Evolutionary conservation across 2,797 vertebrate species (phyloP).

Genomic region (Silurus lanzhouensis): DNA sequence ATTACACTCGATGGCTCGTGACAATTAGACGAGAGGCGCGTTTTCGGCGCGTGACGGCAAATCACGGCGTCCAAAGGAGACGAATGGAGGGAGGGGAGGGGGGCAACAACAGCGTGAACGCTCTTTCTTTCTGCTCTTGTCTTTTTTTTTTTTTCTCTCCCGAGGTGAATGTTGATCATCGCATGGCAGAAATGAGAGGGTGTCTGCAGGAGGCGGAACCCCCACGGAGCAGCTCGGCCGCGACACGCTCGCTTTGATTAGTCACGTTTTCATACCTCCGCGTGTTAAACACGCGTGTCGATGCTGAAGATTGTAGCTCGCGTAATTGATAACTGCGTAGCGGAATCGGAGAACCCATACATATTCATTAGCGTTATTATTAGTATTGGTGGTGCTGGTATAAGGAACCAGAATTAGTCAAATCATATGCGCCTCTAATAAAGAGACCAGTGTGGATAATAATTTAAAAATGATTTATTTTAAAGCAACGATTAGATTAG

Average conservation of each 20-base stretch:
- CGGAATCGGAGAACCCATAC: too few relatives aligned
- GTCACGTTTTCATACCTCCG: neutral
- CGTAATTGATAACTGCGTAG: too few relatives aligned
- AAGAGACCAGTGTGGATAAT: too few relatives aligned
- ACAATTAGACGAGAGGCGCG: conserved; percentile 19
- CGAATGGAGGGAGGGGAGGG: conserved; percentile 8
- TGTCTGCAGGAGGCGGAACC: neutral
- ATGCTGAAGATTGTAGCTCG: neutral
- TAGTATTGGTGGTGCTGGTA: too few relatives aligned
- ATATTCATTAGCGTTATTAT: too few relatives aligned
- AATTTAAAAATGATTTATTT: too few relatives aligned
- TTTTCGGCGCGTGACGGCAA: conserved; percentile 19
- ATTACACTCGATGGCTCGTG: conserved; percentile 18
- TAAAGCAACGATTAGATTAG: too few relatives aligned
- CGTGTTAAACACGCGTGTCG: neutral
- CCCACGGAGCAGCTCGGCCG: conserved; percentile 7
- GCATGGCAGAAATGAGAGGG: conserved; percentile 26
- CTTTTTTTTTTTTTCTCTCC: neutral
- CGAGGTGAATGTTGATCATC: conserved; percentile 15
- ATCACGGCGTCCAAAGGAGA: conserved; percentile 14
- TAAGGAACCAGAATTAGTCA: too few relatives aligned
- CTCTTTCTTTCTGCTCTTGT: neutral
- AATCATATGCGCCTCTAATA: too few relatives aligned
- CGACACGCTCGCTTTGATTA: conserved; percentile 6
- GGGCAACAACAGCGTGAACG: neutral